A percentile compares a stretch with the other conserved stretches of the same genome.
Evolutionary conservation across 2,797 vertebrate species (phyloP).

Genomic region (Silurus lanzhouensis): DNA sequence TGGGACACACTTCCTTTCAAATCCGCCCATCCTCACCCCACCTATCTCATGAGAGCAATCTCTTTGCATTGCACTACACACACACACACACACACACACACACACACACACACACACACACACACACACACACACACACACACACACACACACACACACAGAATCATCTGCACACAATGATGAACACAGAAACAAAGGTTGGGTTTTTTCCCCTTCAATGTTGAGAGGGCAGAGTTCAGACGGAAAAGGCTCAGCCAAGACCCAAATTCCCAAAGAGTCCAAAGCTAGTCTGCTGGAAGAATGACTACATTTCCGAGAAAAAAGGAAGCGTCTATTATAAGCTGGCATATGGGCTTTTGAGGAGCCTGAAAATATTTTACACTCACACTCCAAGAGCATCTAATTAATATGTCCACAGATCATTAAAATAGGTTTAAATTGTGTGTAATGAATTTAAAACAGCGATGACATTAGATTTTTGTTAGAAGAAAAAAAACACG

Average conservation of each 20-base stretch:
- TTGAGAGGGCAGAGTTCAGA: conserved; percentile 75
- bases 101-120: conserved; percentile 15
- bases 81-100: conserved; percentile 27
- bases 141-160: conserved; percentile 24
- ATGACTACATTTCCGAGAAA: conserved; percentile 78
- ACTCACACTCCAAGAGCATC: not conserved
- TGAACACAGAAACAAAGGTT: conserved; percentile 67
- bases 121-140: conserved; percentile 5
- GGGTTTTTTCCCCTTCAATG: conserved; percentile 60
- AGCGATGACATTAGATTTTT: not conserved
- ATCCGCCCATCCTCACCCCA: conserved; percentile 25
- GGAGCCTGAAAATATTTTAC: not conserved
- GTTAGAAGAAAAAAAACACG: not conserved
- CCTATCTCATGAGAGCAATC: conserved; percentile 32
- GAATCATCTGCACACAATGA: conserved; percentile 38
- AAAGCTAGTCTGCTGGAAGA: conserved; percentile 80
- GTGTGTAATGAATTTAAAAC: not conserved
- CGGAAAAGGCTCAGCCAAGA: conserved; percentile 74
- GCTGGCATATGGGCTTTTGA: conserved; percentile 13
- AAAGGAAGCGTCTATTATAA: conserved; percentile 59
- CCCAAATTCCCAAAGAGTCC: conserved; percentile 74
- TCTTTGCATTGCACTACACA: conserved; percentile 39
- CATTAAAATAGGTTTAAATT: not conserved
- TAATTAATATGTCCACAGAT: not conserved
- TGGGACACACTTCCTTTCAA: conserved; percentile 40